Evolutionary conservation across 2,888 invertebrate species (phyloP), one percentile per base, ranked within the genome.

Genomic region (Chrysomela aeneicollis): DNA sequence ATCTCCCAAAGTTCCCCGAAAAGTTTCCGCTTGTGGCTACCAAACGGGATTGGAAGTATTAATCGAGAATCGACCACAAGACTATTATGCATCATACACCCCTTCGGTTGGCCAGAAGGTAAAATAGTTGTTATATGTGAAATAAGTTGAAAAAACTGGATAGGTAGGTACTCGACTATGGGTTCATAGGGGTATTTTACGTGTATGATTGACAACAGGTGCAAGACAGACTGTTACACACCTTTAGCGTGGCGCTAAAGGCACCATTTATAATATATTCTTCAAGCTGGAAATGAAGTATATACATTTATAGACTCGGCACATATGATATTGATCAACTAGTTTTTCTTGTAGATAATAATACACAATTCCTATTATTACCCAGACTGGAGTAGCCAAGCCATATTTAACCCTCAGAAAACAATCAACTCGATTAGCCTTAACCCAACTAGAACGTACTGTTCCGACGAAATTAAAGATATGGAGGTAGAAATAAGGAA

Each of bases 21-120:
- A 87, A 1, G 87, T 89, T 0, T 88, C 90, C 0, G 88, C 89
- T 0, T 90, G 90, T 73, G 91, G 91, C 0, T 88, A 87, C 75
- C 86, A 88, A 73, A 90, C 89, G 0, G 91, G 89, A 0, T 82
- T 91, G 0, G 87, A 88, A 0, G 84, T 89, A 0, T 74, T 89
- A 1, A 71, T 91, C 0, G 85, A 88, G 71, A 85, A 86, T 0
- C 77, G 87, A 46, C 81, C 84, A 0, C 78, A 83, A 0, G 90
- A 92, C 75, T 91, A 91, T 76, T 87, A 87, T 73, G 87, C 88
- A 52, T 84, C 89, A 0, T 79, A 84, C 6, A 80, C 88, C 1
- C 88, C 89, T 5, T 87, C 89, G 0, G 85, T 85, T 66, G 91
- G 91, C 0, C 82, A 86, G 19, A 83, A 87, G 77, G 87, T 91